A percentile compares a stretch with the other conserved stretches of the same genome.
These are phyloP conservation scores for Gavialis gangeticus DNA, from an alignment of 2,113 vertebrate species.

Conservation along the genomic window DNA sequence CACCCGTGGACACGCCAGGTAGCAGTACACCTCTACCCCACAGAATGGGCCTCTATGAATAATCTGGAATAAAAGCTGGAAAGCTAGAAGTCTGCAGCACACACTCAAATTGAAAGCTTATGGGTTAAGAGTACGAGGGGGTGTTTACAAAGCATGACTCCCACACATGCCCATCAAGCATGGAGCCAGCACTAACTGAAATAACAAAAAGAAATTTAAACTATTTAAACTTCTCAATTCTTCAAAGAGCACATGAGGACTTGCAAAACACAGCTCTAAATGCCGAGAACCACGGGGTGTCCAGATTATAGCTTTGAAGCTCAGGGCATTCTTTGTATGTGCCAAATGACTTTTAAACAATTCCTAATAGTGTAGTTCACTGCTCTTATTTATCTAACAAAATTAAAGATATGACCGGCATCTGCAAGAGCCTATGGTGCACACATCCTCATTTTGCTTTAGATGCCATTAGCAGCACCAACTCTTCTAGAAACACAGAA, in stretches of 20 bases:
- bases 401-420: neutral
- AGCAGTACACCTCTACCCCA: too few relatives aligned
- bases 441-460: neutral
- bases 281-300: neutral
- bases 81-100: neutral
- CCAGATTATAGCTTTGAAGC: neutral
- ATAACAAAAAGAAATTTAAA: neutral
- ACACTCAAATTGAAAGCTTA: neutral
- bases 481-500: neutral
- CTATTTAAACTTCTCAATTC: neutral
- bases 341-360: neutral
- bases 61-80: neutral
- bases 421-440: neutral
- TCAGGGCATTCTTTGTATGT: neutral
- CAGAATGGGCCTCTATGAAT: neutral
- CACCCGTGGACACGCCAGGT: too few relatives aligned
- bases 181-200: neutral
- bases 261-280: neutral
- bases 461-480: neutral
- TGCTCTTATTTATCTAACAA: neutral
- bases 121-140: neutral
- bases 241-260: too few relatives aligned
- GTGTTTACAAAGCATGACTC: neutral
- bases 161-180: neutral
- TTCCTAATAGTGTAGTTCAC: neutral